Evolutionary conservation across 2,888 invertebrate species (phyloP).

Genomic region (Eustalomyia histrio): DNA sequence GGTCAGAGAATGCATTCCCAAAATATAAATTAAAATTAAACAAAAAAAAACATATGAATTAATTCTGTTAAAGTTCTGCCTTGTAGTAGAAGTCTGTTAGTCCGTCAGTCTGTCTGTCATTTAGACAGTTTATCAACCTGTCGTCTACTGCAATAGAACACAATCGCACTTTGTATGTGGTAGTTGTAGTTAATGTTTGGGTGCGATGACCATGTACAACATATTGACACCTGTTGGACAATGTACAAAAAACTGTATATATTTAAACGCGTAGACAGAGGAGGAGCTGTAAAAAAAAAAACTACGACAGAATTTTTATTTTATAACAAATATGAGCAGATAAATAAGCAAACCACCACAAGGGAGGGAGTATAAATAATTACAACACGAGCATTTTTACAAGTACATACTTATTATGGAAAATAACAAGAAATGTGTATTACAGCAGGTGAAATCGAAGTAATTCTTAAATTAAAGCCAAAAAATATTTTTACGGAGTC

Average conservation of each 20-base stretch:
- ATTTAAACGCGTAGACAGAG: slow-evolving; percentile 25
- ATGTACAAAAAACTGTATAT: slow-evolving; percentile 15
- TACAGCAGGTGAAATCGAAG: neutral
- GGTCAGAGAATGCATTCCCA: too few relatives aligned
- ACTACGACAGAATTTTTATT: slow-evolving; percentile 11
- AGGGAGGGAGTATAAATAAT: slow-evolving; percentile 15
- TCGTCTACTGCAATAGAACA: neutral
- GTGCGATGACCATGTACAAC: slow-evolving; percentile 53
- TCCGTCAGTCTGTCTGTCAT: slow-evolving; percentile 28
- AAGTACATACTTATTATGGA: too few relatives aligned
- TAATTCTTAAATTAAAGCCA: too few relatives aligned
- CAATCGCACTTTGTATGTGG: neutral
- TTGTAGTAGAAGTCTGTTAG: neutral
- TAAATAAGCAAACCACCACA: slow-evolving; percentile 22
- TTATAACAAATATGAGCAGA: neutral
- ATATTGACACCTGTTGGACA: slow-evolving; percentile 57
- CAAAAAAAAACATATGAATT: too few relatives aligned
- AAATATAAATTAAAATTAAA: too few relatives aligned
- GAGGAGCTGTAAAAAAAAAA: neutral
- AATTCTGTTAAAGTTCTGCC: too few relatives aligned
- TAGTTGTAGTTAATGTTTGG: slow-evolving; percentile 6
- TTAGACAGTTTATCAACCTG: slow-evolving; percentile 15
- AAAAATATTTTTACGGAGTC: too few relatives aligned
- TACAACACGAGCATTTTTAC: neutral
- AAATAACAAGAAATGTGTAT: too few relatives aligned